These are phyloP conservation scores for Achatina immaculata DNA, from an alignment of 1,140 invertebrate genomes.

Conservation along the genomic window DNA sequence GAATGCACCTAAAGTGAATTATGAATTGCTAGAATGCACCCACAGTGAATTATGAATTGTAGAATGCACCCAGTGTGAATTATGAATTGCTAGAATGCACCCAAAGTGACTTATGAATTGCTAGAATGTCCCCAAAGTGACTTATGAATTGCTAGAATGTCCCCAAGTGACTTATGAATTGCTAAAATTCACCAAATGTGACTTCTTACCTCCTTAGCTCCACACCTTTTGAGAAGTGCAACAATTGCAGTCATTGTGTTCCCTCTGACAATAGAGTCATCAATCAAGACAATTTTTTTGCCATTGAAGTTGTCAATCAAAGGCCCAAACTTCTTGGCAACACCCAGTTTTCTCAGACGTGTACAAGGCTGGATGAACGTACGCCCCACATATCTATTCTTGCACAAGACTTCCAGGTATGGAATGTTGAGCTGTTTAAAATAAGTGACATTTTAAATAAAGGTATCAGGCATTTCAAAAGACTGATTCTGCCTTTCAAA, in stretches of 20 bases:
- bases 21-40: too few relatives aligned
- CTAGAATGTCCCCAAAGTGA: too few relatives aligned
- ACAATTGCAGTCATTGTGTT: constrained; percentile 98
- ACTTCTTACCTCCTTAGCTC: constrained; percentile 85
- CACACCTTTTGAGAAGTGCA: constrained; percentile 90
- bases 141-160: too few relatives aligned
- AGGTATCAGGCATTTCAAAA: too few relatives aligned
- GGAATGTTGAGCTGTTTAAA: constrained; percentile 57
- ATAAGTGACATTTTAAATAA: background rate
- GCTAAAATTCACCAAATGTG: background rate
- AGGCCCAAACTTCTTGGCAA: constrained; percentile 97
- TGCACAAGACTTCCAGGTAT: constrained; percentile 83
- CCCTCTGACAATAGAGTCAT: constrained; percentile 97
- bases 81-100: too few relatives aligned
- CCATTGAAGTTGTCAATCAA: constrained; percentile 91
- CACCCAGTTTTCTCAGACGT: constrained; percentile 88
- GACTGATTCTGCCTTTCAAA: too few relatives aligned
- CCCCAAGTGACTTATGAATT: background rate
- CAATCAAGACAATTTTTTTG: constrained; percentile 88
- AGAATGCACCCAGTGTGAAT: too few relatives aligned
- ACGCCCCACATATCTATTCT: constrained; percentile 96
- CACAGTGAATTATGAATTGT: too few relatives aligned
- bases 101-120: too few relatives aligned
- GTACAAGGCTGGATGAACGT: constrained; percentile 98
- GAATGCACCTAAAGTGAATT: too few relatives aligned